Evolutionary conservation across 2,797 vertebrate species (phyloP).

Genomic region (Danio jaintianensis): DNA sequence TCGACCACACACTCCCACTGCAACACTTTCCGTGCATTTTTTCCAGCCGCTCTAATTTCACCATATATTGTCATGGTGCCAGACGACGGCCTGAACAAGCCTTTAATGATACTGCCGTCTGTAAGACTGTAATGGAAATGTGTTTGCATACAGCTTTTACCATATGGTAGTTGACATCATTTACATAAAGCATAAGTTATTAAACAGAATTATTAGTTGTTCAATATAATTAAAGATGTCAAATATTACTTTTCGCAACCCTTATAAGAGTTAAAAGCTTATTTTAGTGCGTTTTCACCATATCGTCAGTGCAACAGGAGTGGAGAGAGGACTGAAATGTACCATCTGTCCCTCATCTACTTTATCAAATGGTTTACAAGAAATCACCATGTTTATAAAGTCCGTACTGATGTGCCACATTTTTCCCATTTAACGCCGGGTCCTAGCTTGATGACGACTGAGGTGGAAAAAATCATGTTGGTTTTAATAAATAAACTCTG

Average conservation of each 20-base stretch:
- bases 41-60: conserved; percentile 55
- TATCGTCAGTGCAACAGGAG: neutral
- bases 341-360: conserved; percentile 30
- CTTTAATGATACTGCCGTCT: conserved; percentile 19
- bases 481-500: conserved; percentile 26
- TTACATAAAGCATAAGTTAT: neutral
- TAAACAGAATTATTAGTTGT: neutral
- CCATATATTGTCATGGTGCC: conserved; percentile 4
- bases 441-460: neutral
- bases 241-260: neutral
- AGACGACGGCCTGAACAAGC: conserved; percentile 30
- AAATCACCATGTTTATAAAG: neutral
- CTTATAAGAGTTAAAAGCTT: neutral
- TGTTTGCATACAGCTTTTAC: neutral
- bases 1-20: conserved; percentile 28
- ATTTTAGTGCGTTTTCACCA: neutral
- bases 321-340: neutral
- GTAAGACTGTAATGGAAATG: neutral
- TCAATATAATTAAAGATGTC: neutral
- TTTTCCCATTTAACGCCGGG: neutral
- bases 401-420: conserved; percentile 1
- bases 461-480: conserved; percentile 36
- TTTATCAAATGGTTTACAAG: conserved; percentile 5
- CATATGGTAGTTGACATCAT: neutral
- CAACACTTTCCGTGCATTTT: conserved; percentile 51